Evolutionary conservation across 2,888 invertebrate species (phyloP).

Genomic region (Tenodera sinensis): DNA sequence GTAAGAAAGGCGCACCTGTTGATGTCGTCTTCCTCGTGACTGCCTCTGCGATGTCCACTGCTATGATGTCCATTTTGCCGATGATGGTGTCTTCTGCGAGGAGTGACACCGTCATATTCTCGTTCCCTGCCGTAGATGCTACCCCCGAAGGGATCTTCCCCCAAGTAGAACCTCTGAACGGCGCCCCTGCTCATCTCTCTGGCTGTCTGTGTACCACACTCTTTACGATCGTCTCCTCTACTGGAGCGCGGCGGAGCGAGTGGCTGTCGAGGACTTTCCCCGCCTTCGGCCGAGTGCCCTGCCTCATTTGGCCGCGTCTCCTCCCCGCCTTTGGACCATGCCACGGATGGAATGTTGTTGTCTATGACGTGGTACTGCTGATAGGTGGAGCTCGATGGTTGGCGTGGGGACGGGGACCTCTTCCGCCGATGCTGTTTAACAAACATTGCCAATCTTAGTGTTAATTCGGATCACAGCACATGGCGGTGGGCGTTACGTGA

Average conservation of each 20-base stretch:
- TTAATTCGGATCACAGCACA: constrained; percentile 1
- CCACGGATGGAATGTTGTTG: constrained; percentile 47
- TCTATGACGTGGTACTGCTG: constrained; percentile 55
- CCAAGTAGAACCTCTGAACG: constrained; percentile 72
- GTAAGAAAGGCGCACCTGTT: constrained; percentile 17
- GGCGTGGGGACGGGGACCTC: constrained; percentile 54
- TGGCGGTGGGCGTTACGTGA: not conserved
- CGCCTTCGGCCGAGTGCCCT: constrained; percentile 2
- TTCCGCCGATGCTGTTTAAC: constrained; percentile 30
- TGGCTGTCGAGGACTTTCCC: constrained; percentile 19
- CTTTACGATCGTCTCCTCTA: constrained; percentile 31
- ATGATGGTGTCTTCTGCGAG: constrained; percentile 42
- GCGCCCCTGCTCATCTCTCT: not conserved
- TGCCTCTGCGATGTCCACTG: constrained; percentile 20
- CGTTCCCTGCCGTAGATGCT: constrained; percentile 82
- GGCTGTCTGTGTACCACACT: not conserved
- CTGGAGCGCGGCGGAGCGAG: constrained; percentile 30
- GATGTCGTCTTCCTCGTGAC: constrained; percentile 31
- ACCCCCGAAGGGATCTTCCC: constrained; percentile 80
- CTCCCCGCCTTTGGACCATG: constrained; percentile 27
- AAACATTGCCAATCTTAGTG: not conserved
- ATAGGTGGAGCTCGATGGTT: constrained; percentile 45
- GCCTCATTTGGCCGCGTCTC: not conserved
- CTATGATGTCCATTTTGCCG: constrained; percentile 31
- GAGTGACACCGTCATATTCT: constrained; percentile 69